Base-by-base conservation (phyloP, 2,797 vertebrate species). In the Sebastes hubbsi region DNA sequence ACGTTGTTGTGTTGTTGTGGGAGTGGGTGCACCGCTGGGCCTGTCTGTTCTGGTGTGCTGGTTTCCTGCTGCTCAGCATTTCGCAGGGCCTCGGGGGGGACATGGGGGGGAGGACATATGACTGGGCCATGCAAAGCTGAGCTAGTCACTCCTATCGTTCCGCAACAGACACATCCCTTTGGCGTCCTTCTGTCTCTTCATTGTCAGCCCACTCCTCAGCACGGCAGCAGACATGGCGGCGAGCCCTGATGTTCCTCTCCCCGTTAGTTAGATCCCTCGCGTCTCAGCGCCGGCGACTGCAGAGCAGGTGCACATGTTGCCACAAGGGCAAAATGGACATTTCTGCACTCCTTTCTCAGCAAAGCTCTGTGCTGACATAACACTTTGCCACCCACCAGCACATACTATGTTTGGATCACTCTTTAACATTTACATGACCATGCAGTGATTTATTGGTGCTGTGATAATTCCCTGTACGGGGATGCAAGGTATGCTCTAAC, bases 21-120 rank as follows among this genome's bases (percentile, higher is more conserved):
- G 73, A 79, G 81, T 60, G 84, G 85, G 72, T 73, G 87, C 82
- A 89, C 92, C 82, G 32, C 87, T 89, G 88, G 87, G 92, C 83
- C 86, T 90, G 87, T 88, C 92, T 92, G 90, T 93, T 94, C 92
- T 92, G 90, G 81, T 91, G 86, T 61, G 86, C 83, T 90, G 90
- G 77, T 87, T 94, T 95, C 90, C 93, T 90, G 92, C 91, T 90
- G 92, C 91, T 95, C 94, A 94, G 94, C 91, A 90, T 86, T 95
- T 92, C 73, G 27, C 79, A 34, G 77, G 88, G 85, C 89, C 91
- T 93, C 83, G 0, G 88, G 91, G 90, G 89, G 84, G 80, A 67
- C 6, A 7, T 3, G 55, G 55, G 29, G 65, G 75, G 71, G 82
- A 87, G 83, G 83, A 84, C 82, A 85, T 86, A 87, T 84, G 90